A percentile compares a stretch with the other conserved stretches of the same genome.
phyloP scores from a whole-genome alignment of 1,140 invertebrate species.

The Sipha flava region DNA sequence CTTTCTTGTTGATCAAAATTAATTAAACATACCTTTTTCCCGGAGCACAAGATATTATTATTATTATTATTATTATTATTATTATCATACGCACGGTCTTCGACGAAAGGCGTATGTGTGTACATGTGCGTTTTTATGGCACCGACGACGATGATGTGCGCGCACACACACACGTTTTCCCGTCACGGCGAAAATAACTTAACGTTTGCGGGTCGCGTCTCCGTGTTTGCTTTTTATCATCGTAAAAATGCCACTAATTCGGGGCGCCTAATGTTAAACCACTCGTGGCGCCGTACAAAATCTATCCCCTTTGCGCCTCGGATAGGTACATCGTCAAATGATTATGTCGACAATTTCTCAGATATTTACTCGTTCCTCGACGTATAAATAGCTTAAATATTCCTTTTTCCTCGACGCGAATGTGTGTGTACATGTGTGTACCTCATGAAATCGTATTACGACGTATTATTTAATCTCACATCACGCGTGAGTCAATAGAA shows the following conservation, averaged over 20 bases:
- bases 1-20: conserved; percentile 33
- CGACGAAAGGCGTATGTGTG: background rate
- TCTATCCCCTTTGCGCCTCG: background rate
- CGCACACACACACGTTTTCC: background rate
- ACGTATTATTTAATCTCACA: too few relatives aligned
- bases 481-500: too few relatives aligned
- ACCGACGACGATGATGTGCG: background rate
- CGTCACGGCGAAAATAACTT: background rate
- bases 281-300: background rate
- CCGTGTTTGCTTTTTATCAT: conserved; percentile 25
- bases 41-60: conserved; percentile 23
- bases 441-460: background rate
- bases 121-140: background rate
- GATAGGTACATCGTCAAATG: background rate
- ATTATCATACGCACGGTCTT: background rate
- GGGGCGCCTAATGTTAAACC: background rate
- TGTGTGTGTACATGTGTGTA: too few relatives aligned
- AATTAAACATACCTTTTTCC: conserved; percentile 32
- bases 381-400: background rate
- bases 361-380: background rate
- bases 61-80: conserved; percentile 17
- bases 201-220: too few relatives aligned
- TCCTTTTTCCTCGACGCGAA: too few relatives aligned
- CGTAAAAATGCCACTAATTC: conserved; percentile 28
- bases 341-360: background rate